Evolutionary conservation across 1,140 invertebrate genomes (phyloP).

Genomic region (Procambarus clarkii): DNA sequence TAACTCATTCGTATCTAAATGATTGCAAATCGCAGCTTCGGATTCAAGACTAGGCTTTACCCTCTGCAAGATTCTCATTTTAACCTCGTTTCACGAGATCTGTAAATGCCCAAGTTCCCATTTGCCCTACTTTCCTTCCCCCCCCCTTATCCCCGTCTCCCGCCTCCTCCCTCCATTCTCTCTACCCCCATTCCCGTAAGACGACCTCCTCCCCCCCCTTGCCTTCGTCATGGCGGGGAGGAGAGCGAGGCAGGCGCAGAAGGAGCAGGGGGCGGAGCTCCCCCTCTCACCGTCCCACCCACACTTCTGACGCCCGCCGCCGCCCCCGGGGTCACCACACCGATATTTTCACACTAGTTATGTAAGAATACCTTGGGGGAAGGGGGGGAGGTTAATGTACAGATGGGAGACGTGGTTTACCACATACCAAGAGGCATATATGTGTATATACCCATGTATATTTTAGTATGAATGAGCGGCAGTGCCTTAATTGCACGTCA

Average conservation of each 20-base stretch:
- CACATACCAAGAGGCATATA: no score
- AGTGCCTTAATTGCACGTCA: no score
- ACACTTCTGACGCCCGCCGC: neutral
- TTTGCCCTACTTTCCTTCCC: neutral
- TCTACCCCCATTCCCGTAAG: no score
- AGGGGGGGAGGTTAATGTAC: no score
- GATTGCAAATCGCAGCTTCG: no score
- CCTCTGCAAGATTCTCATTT: neutral
- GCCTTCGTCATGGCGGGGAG: neutral
- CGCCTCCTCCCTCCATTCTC: no score
- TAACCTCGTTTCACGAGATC: neutral
- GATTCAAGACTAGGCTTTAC: neutral
- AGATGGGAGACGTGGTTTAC: no score
- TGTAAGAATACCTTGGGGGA: no score
- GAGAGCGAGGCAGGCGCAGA: neutral
- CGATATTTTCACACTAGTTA: neutral
- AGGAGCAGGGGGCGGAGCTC: neutral
- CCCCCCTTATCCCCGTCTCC: no score
- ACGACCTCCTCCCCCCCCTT: neutral
- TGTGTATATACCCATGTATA: no score
- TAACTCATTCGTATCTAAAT: no score
- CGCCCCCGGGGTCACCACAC: neutral
- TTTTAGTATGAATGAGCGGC: no score
- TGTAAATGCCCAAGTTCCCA: neutral
- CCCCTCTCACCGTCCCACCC: neutral